Base-by-base conservation (phyloP, 2,113 vertebrate genomes). In the Oncorhynchus kisutch region DNA sequence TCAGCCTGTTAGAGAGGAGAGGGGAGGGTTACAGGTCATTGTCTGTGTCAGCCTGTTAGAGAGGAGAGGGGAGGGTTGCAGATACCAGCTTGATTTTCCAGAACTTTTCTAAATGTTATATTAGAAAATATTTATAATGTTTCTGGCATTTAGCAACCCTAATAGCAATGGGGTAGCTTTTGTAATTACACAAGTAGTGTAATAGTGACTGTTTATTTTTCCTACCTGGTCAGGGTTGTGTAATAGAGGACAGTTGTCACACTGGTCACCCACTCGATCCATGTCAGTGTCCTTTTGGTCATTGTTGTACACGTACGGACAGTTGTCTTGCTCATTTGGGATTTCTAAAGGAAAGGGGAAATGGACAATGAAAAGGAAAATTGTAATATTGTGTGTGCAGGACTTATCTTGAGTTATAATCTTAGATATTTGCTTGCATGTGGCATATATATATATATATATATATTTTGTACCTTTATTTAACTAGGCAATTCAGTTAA, bases 191-290 rank as follows among this genome's bases (percentile, higher is more conserved):
- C 34, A 39, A 39, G 34, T 39, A 39, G 34, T 39, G 1, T 39
- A 39, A 39, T 39, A 39, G 34, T 7, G 34, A 39, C 7, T 39
- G 34, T 39, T 20, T 45, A 66, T 66, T 45, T 39, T 60, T 5
- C 70, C 60, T 16, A 45, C 31, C 39, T 70, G 68, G n/a, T 39
- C 96, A 1, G 97, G 96, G 85, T 99, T 99, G 88, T 97, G 95
- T 89, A 97, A 91, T 81, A 98, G 62, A 0, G 97, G 97, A 70
- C 98, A 99, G 71, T 99, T 99, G 90, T 99, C 98, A 81, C 98
- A 99, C 76, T 98, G 96, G 86, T 99, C 98, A 2, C 98, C 98
- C 67, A 98, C 96, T 13, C 96, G 95, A 73, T 99, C 98, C 77
- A 95, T 92, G 27, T 99, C 98, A 0, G 95, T 97, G 89, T 99